These are phyloP conservation scores for Homarus americanus DNA, from an alignment of 1,140 invertebrate genomes.

Conservation along the genomic window DNA sequence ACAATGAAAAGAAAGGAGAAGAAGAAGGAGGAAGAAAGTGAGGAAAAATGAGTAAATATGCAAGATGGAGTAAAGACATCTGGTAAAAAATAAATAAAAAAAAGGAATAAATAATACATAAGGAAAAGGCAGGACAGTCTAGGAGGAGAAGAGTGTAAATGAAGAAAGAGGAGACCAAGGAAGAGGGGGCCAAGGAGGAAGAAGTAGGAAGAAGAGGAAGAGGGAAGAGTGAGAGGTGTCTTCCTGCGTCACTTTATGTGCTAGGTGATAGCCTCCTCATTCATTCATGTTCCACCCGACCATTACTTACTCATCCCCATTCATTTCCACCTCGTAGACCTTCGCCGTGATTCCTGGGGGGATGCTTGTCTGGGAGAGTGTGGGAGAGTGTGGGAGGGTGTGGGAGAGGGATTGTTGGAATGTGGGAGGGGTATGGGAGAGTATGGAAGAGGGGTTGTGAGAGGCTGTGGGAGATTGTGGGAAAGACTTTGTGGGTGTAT, in stretches of 20 bases:
- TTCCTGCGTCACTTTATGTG: constrained; percentile 27
- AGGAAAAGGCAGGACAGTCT: not conserved
- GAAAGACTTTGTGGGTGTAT: too few species aligned
- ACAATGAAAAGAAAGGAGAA: not conserved
- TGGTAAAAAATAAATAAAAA: too few species aligned
- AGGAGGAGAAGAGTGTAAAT: too few species aligned
- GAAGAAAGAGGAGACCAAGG: not conserved
- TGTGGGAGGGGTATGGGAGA: too few species aligned
- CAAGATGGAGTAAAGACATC: too few species aligned
- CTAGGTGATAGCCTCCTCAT: constrained; percentile 37
- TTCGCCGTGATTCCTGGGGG: constrained; percentile 8
- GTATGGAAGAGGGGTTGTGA: too few species aligned
- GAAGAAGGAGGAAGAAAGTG: not conserved
- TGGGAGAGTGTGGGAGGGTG: not conserved
- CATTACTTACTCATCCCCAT: constrained; percentile 37
- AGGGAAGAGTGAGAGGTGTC: constrained; percentile 21
- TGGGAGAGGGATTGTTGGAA: too few species aligned
- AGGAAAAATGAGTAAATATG: not conserved
- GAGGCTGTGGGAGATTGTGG: too few species aligned
- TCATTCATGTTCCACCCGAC: constrained; percentile 14
- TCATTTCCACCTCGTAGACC: constrained; percentile 41
- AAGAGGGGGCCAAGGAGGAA: not conserved
- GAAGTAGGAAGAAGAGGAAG: not conserved
- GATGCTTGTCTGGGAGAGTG: not conserved
- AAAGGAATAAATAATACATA: too few species aligned